Conservation (phyloP, 2,888 invertebrate species). For the Lasius platythorax region DNA sequence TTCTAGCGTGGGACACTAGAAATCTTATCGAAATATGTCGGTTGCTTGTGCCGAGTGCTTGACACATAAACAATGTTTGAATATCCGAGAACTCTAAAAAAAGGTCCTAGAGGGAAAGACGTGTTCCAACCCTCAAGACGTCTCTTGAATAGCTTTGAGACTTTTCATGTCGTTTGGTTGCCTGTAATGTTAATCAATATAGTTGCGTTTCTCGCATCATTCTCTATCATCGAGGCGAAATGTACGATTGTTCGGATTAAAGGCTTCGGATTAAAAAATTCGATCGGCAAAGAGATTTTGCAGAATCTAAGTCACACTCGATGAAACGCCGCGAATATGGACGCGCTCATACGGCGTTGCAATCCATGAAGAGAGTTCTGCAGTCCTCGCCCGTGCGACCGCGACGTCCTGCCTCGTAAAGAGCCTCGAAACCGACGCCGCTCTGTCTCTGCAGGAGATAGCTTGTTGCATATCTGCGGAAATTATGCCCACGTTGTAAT, state of each 20-base stretch:
- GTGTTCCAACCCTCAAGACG: background rate
- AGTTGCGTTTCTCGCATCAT: background rate
- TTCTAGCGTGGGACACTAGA: background rate
- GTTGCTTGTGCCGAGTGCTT: background rate
- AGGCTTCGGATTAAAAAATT: background rate
- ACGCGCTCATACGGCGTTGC: constrained; percentile 92
- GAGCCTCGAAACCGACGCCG: constrained; percentile 91
- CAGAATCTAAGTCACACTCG: constrained; percentile 58
- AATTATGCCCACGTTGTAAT: background rate
- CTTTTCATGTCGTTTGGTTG: background rate
- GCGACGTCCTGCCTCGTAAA: constrained; percentile 94
- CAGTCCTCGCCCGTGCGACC: constrained; percentile 96
- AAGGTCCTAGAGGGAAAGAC: background rate
- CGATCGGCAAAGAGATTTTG: background rate
- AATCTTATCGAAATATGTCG: background rate
- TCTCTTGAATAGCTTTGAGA: background rate
- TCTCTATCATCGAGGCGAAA: background rate
- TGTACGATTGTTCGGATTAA: background rate
- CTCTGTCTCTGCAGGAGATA: constrained; percentile 92
- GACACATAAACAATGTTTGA: background rate
- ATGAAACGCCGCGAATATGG: constrained; percentile 18
- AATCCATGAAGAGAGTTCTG: constrained; percentile 93
- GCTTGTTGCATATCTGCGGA: constrained; percentile 93
- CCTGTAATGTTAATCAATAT: background rate
- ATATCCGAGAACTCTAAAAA: background rate